Evolutionary conservation across 2,113 vertebrate genomes (phyloP), one percentile per base, ranked within the genome.

Genomic region (Perognathus longimembris): DNA sequence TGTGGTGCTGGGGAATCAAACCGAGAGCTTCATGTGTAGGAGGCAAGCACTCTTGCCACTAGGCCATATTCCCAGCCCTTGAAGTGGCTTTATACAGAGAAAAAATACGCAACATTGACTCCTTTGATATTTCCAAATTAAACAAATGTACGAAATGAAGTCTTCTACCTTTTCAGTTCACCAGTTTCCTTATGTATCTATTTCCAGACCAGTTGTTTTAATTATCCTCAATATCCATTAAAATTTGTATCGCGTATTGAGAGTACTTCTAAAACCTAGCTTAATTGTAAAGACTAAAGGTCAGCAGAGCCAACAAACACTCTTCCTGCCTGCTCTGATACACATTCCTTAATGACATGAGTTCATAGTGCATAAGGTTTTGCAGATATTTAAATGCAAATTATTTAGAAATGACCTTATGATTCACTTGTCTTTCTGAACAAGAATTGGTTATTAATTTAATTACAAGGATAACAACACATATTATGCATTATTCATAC

Each of bases 351-450:
- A 91, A 40, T 34, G 15, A 70, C 26, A 38, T 71, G 21, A 87
- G 61, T 11, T 93, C 66, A 71, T 17, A 67, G 12, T 76, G 36
- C 34, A 45, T 9, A 70, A 74, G 11, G 40, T 63, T 69, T 54
- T 71, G 2, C 30, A 70, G 50, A 17, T 45, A 64, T 82, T 93
- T 83, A 88, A 86, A 76, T 70, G n/a, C 18, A 88, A 92, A 77
- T 70, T 81, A 64, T 69, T 92, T 85, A 81, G 6, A 85, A 82
- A 81, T 69, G 6, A 45, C 10, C 22, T 61, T 30, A 36, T 66
- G 32, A 71, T 81, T 85, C 42, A 88, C 17, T 89, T 91, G 73
- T 71, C 50, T 85, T 78, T 88, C 45, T 69, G 66, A 87, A 80
- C 17, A 71, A 75, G 32, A 67, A 84, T 18, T 9, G 22, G 11